phyloP scores from a whole-genome alignment of 1,140 invertebrate species.

The Oncopeltus fasciatus region DNA sequence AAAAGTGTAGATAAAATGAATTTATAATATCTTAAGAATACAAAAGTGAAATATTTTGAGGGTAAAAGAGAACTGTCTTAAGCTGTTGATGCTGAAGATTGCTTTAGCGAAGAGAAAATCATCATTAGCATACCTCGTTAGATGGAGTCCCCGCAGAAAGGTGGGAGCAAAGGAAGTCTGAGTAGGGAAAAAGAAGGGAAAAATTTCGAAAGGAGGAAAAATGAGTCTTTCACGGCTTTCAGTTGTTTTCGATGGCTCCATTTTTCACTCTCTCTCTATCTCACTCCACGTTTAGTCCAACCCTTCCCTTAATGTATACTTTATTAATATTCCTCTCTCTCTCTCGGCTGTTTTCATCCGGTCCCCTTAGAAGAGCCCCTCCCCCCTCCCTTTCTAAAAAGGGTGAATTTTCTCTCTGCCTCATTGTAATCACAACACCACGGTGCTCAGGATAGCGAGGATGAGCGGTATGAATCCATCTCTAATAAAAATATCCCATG shows the following conservation, averaged over 20 bases:
- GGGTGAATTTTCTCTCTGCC: neutral
- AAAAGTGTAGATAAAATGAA: too few relatives aligned
- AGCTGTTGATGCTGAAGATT: too few relatives aligned
- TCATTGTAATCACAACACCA: conserved; percentile 13
- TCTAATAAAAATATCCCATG: conserved; percentile 11
- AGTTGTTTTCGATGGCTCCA: neutral
- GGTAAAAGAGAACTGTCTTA: too few relatives aligned
- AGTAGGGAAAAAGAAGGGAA: too few relatives aligned
- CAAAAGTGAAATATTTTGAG: too few relatives aligned
- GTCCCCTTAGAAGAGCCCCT: neutral
- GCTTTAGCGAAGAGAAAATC: too few relatives aligned
- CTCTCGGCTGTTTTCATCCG: neutral
- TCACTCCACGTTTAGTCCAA: neutral
- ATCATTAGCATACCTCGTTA: too few relatives aligned
- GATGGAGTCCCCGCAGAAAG: too few relatives aligned
- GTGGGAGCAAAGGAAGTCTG: too few relatives aligned
- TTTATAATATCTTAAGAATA: too few relatives aligned
- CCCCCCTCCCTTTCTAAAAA: too few relatives aligned
- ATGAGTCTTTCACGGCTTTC: neutral
- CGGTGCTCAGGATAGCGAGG: too few relatives aligned
- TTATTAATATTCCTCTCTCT: conserved; percentile 12
- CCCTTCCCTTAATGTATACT: conserved; percentile 5
- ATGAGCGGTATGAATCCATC: neutral
- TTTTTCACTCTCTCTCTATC: conserved; percentile 1
- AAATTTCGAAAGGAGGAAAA: neutral